Evolutionary conservation across 2,888 invertebrate species (phyloP).

Genomic region (Ophion ventricosus): DNA sequence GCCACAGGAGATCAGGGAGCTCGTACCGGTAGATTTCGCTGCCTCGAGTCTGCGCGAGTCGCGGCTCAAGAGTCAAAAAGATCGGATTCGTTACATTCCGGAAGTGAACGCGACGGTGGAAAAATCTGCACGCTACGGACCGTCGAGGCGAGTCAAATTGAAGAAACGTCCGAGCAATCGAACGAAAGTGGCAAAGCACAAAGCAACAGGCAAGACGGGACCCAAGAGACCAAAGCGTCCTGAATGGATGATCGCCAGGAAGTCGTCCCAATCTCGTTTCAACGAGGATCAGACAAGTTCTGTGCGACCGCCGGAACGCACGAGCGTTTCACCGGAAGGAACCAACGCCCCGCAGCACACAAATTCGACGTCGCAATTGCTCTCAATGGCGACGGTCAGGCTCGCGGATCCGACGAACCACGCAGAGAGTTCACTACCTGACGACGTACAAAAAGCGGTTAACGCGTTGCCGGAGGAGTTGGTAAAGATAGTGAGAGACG

Average conservation of each 20-base stretch:
- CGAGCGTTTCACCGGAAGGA: neutral
- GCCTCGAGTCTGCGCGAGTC: slow-evolving; percentile 51
- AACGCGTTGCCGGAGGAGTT: slow-evolving; percentile 60
- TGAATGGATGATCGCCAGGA: neutral
- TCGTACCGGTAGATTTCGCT: slow-evolving; percentile 59
- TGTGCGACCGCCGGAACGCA: slow-evolving; percentile 1
- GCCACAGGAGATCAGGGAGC: slow-evolving; percentile 49
- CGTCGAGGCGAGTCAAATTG: slow-evolving; percentile 16
- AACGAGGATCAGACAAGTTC: slow-evolving; percentile 1
- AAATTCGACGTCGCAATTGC: neutral
- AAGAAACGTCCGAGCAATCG: slow-evolving; percentile 24
- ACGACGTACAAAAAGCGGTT: slow-evolving; percentile 44
- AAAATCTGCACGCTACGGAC: neutral
- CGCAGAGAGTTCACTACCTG: neutral
- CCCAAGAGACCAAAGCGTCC: slow-evolving; percentile 14
- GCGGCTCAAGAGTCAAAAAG: slow-evolving; percentile 22
- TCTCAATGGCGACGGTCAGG: neutral
- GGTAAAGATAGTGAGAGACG: slow-evolving; percentile 56
- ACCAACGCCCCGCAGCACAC: neutral
- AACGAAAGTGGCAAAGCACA: slow-evolving; percentile 2
- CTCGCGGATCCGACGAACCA: neutral
- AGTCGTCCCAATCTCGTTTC: slow-evolving; percentile 4
- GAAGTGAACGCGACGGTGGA: neutral
- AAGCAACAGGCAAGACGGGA: neutral
- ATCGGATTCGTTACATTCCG: neutral